These are phyloP conservation scores for Tridacna gigas DNA, from an alignment of 2,888 invertebrate genomes.

Conservation along the genomic window DNA sequence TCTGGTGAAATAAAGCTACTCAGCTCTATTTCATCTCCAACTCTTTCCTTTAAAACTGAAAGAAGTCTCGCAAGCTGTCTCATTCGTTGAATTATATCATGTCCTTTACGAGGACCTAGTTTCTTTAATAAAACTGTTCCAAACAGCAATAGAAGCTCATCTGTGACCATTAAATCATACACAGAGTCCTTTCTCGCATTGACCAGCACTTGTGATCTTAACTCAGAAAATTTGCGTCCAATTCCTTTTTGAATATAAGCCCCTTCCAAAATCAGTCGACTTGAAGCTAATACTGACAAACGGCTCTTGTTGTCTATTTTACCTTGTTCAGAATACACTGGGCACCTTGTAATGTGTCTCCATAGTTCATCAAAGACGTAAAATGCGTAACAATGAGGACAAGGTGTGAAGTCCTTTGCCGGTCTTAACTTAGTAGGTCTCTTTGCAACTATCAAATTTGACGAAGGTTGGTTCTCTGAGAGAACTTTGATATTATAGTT, in stretches of 20 bases:
- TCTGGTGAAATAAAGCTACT: conserved; percentile 14
- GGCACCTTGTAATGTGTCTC: conserved; percentile 11
- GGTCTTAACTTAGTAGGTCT: conserved; percentile 14
- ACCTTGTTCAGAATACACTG: conserved; percentile 5
- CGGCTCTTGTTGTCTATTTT: no score
- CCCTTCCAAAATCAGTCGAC: conserved; percentile 19
- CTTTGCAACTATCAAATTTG: conserved; percentile 17
- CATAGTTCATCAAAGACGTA: conserved; percentile 26
- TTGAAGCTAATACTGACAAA: conserved; percentile 13
- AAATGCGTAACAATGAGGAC: conserved; percentile 30
- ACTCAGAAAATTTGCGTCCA: not conserved
- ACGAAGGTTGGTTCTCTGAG: not conserved
- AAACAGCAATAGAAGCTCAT: conserved; percentile 23
- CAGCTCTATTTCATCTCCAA: not conserved
- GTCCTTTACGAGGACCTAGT: conserved; percentile 3
- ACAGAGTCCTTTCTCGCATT: conserved; percentile 17
- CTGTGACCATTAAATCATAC: conserved; percentile 7
- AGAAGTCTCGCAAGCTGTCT: conserved; percentile 13
- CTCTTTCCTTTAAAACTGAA: not conserved
- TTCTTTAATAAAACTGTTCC: conserved; percentile 22
- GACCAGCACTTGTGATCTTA: conserved; percentile 8
- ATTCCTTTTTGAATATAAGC: conserved; percentile 14
- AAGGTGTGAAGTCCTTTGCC: conserved; percentile 13
- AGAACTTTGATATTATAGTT: conserved; percentile 16
- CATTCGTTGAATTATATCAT: conserved; percentile 19